phyloP scores from a whole-genome alignment of 2,113 vertebrate species.

The Centropus unirufus region DNA sequence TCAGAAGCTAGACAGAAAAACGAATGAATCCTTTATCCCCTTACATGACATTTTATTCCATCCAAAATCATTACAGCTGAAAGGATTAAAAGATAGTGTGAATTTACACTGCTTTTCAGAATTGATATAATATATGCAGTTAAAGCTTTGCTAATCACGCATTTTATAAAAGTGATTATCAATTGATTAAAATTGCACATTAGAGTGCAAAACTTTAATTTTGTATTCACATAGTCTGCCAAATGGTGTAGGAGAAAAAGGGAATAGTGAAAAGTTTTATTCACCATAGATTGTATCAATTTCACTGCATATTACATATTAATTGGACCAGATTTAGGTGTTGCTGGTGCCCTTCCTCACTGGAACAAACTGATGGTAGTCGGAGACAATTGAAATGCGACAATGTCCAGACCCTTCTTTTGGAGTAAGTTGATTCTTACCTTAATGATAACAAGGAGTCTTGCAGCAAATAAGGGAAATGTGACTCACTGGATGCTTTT shows the following conservation, averaged over 20 bases:
- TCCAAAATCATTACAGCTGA: background rate
- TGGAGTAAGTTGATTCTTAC: background rate
- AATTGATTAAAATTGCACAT: background rate
- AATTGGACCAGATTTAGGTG: background rate
- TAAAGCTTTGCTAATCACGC: background rate
- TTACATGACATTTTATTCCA: background rate
- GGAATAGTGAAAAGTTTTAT: background rate
- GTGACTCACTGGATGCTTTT: background rate
- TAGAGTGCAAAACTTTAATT: background rate
- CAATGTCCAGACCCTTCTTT: background rate
- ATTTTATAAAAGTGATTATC: background rate
- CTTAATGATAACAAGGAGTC: fast-evolving
- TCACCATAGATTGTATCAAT: background rate
- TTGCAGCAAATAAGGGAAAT: background rate
- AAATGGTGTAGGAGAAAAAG: background rate
- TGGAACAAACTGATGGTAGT: background rate
- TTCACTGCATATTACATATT: background rate
- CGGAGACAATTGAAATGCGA: background rate
- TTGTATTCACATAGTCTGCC: background rate
- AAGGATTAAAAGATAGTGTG: background rate
- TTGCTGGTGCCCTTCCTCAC: background rate
- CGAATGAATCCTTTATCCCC: background rate
- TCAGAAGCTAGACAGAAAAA: background rate
- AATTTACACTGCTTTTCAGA: background rate
- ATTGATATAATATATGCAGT: background rate